Base-by-base conservation (phyloP, 2,113 vertebrate species). In the Scartelaos histophorus region DNA sequence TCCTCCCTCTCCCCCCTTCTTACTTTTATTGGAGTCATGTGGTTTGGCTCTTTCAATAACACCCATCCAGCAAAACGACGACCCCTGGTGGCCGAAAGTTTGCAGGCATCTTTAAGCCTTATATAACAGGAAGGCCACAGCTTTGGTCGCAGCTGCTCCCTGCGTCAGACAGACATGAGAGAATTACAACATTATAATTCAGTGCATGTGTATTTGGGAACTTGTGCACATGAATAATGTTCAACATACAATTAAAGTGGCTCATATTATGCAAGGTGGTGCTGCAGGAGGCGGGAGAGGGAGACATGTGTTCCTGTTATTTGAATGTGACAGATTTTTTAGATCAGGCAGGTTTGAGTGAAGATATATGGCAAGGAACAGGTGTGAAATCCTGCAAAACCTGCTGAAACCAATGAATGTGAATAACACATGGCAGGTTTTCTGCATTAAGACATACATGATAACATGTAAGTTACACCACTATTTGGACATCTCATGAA, bases 101-200 rank as follows among this genome's bases (percentile, higher is more conserved):
- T 65, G 54, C 67, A 65, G 12, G 56, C 65, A 71, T 47, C 49
- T 45, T 22, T 22, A 17, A 58, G 38, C 25, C 66, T 91, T 84
- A 74, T 72, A 66, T 80, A 83, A 87, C 38, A 51, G 15, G 46
- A 49, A n/a, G 16, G 45, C 34, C 65, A 6, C 38, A 43, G 34
- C 17, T 13, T 70, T 62, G 67, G 65, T 67, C 62, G 62, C 76
- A 85, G 77, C 80, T 81, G 74, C 71, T 80, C 38, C 35, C 69
- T 70, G 65, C 73, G 62, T 67, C 65, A 72, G 49, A 78, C 83
- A 77, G 67, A 82, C 83, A 84, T 73, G 60, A 80, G 72, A 71
- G 83, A 84, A 87, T 80, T 66, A 78, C 60, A 81, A 62, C 77
- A 78, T 89, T 74, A 80, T 78, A 71, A 88, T 89, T 84, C 81